Percentiles rank a stretch among this genome's conserved stretches.
These are phyloP conservation scores for Drosophila paulistorum DNA, from an alignment of 1,140 invertebrate species.

Conservation along the genomic window DNA sequence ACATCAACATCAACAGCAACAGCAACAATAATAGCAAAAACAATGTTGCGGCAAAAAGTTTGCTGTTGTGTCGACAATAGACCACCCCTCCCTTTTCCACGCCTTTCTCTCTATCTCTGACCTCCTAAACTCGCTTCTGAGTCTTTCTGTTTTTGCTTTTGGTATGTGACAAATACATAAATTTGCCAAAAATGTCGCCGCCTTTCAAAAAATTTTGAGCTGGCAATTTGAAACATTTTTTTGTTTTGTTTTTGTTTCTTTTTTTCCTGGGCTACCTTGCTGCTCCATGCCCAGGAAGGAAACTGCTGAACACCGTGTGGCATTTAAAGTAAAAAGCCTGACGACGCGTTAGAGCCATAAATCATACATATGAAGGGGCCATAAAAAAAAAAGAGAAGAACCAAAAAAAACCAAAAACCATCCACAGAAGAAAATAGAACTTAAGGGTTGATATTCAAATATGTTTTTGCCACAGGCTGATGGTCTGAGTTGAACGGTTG, in stretches of 20 bases:
- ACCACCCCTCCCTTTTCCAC: constrained; percentile 1
- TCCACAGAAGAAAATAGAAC: neutral
- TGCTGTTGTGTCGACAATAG: constrained; percentile 41
- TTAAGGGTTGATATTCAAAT: constrained; percentile 13
- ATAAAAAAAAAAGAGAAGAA: constrained; percentile 21
- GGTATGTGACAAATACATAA: constrained; percentile 80
- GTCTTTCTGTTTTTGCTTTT: constrained; percentile 40
- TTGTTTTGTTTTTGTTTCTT: constrained; percentile 46
- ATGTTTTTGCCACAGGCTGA: neutral
- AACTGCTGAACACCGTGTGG: constrained; percentile 23
- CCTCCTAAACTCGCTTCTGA: constrained; percentile 6
- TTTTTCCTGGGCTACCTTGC: constrained; percentile 15
- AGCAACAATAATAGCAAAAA: constrained; percentile 50
- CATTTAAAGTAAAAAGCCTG: constrained; percentile 64
- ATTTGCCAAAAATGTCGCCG: constrained; percentile 82
- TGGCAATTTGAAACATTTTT: constrained; percentile 76
- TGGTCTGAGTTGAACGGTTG: neutral
- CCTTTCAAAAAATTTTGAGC: constrained; percentile 79
- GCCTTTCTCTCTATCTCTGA: neutral
- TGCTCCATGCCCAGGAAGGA: constrained; percentile 12
- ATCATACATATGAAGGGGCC: constrained; percentile 51
- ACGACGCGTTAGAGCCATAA: constrained; percentile 52
- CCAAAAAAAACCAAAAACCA: neutral
- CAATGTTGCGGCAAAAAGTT: constrained; percentile 75
- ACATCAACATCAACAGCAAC: constrained; percentile 31